Base-by-base conservation (phyloP, 2,888 invertebrate genomes). In the Nymphalis c-album region DNA sequence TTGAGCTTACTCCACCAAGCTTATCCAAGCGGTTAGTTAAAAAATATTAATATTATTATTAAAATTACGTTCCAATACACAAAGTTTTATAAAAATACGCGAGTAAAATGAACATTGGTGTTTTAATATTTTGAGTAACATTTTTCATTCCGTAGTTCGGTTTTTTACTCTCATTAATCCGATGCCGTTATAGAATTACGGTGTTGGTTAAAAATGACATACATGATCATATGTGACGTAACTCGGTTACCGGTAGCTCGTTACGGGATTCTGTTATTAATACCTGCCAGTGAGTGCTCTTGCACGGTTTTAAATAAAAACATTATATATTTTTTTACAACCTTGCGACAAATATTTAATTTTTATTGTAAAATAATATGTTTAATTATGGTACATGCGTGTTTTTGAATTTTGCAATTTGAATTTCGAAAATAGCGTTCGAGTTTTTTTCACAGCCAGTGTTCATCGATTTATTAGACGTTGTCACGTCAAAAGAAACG, bases 81-180 rank as follows among this genome's bases (percentile, higher is more conserved):
- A 22, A 59, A 20, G 31, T 20, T 20, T 45, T 59, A 45, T 20
- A 22, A 48, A 60, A 60, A 20, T 10, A 26, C 31, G 22, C 17
- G 22, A 17, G 20, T 46, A 60, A 60, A 47, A 60, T 47, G 26
- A 60, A 48, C 48, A 60, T 48, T 48, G 26, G 31, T 48, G 48
- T 60, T 31, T 31, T 60, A 31, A 13, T 40, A 40, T 40, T 40
- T 40, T 13, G 35, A 20, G 51, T 51, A 20, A 61, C n/a, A 50
- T 51, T 61, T 62, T 50, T 50, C 50, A 35, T 62, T 50, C 35
- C 61, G 50, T 35, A 62, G 50, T 51, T 61, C 26, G 47, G 18
- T 51, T 66, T 60, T 61, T 60, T 47, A 35, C 66, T 47, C 66
- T 66, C 60, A 66, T 66, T 60, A 66, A 66, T 60, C 57, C 55